phyloP scores from a whole-genome alignment of 2,113 vertebrate species.

The Mugil cephalus region DNA sequence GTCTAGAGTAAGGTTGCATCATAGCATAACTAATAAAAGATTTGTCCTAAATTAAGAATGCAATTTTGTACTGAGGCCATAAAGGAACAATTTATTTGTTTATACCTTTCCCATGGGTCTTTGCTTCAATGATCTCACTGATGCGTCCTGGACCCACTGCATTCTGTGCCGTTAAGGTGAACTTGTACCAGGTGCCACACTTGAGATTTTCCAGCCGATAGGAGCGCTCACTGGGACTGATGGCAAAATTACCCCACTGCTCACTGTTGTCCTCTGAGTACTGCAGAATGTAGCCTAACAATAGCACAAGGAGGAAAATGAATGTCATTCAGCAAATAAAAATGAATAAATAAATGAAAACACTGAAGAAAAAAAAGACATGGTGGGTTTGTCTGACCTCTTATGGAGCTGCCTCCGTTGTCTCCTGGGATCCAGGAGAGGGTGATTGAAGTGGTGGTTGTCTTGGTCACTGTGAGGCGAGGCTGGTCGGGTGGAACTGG shows the following conservation, averaged over 20 bases:
- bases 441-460: slow-evolving; percentile 97
- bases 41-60: too few species aligned
- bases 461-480: slow-evolving; percentile 97
- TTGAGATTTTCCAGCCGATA: slow-evolving; percentile 95
- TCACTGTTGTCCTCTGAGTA: slow-evolving; percentile 99
- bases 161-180: slow-evolving; percentile 97
- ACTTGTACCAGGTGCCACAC: slow-evolving; percentile 99
- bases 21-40: neutral
- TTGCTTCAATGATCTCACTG: slow-evolving; percentile 99
- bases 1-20: neutral
- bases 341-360: neutral
- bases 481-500: slow-evolving; percentile 98
- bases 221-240: slow-evolving; percentile 96
- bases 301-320: neutral
- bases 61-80: too few species aligned
- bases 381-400: slow-evolving; percentile 86
- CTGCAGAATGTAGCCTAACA: slow-evolving; percentile 94
- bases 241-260: slow-evolving; percentile 96
- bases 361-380: neutral
- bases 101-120: slow-evolving; percentile 98
- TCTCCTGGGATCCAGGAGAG: slow-evolving; percentile 99
- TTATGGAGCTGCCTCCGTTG: slow-evolving; percentile 97
- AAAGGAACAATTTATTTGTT: too few species aligned
- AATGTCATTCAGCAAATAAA: neutral
- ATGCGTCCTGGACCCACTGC: slow-evolving; percentile 97